Conservation (phyloP, 2,888 invertebrate genomes). For the Anodontia alba region DNA sequence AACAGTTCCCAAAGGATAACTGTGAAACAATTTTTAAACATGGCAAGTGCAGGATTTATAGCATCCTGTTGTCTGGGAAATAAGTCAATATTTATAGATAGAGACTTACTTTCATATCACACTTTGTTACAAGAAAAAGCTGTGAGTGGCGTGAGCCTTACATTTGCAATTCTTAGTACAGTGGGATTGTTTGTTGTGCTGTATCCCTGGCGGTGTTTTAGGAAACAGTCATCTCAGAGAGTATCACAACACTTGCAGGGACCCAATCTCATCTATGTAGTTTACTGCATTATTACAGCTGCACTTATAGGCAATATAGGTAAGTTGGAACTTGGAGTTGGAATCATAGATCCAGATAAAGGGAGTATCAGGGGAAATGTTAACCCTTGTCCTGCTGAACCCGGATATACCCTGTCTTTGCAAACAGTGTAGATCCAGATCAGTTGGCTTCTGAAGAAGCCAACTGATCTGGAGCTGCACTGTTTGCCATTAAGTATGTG, state of each 20-base stretch:
- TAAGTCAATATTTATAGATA: slow-evolving; percentile 37
- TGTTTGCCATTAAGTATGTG: no score
- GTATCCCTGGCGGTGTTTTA: slow-evolving; percentile 35
- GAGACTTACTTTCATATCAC: slow-evolving; percentile 23
- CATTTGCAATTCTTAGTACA: slow-evolving; percentile 43
- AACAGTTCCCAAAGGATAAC: no score
- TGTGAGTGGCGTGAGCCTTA: slow-evolving; percentile 41
- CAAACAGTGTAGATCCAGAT: no score
- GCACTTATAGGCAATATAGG: slow-evolving; percentile 54
- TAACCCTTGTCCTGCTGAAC: no score
- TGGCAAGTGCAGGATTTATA: slow-evolving; percentile 55
- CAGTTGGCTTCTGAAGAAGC: no score
- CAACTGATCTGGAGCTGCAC: no score
- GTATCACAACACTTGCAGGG: slow-evolving; percentile 30
- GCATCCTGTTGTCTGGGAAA: slow-evolving; percentile 60
- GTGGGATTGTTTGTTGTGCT: slow-evolving; percentile 35
- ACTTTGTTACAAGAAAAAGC: slow-evolving; percentile 36
- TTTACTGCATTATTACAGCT: slow-evolving; percentile 39
- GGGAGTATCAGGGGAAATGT: no score
- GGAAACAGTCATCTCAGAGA: slow-evolving; percentile 6
- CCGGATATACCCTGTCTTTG: no score
- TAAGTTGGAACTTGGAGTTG: slow-evolving; percentile 24
- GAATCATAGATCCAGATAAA: no score
- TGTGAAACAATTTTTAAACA: not conserved
- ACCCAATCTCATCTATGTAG: slow-evolving; percentile 38